phyloP scores from a whole-genome alignment of 2,113 vertebrate species.

The Albula glossodonta region DNA sequence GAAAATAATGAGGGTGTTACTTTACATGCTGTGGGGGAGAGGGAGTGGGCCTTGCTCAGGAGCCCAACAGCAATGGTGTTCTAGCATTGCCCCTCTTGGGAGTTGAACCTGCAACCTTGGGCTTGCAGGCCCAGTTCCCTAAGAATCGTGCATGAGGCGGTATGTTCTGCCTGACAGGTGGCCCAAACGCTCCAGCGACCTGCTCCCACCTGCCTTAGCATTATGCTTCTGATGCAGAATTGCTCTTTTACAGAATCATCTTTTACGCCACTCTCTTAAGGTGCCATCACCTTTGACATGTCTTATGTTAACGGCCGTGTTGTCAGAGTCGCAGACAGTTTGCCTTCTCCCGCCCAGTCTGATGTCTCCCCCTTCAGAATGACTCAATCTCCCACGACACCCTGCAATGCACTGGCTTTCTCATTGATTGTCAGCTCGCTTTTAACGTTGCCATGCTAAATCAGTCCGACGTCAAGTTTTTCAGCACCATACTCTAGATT shows the following conservation, averaged over 20 bases:
- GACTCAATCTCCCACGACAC: background rate
- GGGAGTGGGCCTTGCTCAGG: slow-evolving; percentile 30
- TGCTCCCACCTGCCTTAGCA: background rate
- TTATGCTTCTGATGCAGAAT: background rate
- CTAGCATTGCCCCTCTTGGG: no score
- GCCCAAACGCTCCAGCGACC: background rate
- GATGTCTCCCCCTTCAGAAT: background rate
- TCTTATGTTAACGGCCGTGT: background rate
- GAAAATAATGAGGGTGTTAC: background rate
- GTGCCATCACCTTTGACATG: background rate
- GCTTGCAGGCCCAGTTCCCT: no score
- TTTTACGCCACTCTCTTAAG: background rate
- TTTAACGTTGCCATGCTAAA: background rate
- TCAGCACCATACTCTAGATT: background rate
- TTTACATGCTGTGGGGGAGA: slow-evolving; percentile 24
- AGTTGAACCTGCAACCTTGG: no score
- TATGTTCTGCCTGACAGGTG: background rate
- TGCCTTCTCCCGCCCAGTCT: background rate
- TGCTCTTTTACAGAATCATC: no score
- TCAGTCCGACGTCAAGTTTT: background rate
- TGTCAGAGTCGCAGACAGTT: background rate
- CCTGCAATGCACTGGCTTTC: background rate
- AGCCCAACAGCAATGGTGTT: no score
- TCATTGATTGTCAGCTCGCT: background rate
- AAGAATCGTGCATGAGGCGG: background rate